Base-by-base conservation (phyloP, 2,888 invertebrate genomes). In the Stenurella melanura region DNA sequence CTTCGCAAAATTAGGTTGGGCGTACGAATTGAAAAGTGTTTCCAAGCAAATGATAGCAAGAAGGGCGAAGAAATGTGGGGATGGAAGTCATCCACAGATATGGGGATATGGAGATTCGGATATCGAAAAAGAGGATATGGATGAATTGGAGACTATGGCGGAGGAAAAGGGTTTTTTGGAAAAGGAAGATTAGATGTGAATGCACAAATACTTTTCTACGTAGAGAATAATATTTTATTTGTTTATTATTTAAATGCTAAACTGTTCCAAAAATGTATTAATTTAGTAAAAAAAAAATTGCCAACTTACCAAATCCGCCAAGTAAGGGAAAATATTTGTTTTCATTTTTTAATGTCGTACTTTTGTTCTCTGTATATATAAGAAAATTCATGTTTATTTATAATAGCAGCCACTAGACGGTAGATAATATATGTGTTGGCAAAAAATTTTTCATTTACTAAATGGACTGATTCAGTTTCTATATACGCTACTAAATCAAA, bases 1-100 rank as follows among this genome's bases (percentile, higher is more conserved):
- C 6, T 96, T 95, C 87, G 95, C 96, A 0, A 92, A 90, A 82
- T 87, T 97, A 30, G 97, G 97, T 61, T 95, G 94, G 93, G 97
- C 95, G 0, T 96, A 94, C 86, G 96, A 96, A 86, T 90, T 95
- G 90, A 93, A 94, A 87, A 91, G 89, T n/a, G 93, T 92, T 0
- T 92, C 93, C 0, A 86, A 90, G 0, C 89, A 90, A 75, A 92
- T 93, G 92, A 90, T 93, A 0, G 87, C 89, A n/a, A 87, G 92
- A 71, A 89, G 93, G 18, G 93, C 92, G 1, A 86, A 89, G 19
- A 91, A 92, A 82, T 91, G 90, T 60, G 94, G 94, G 0, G 94
- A 93, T 83, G 93, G 93, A 0, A 91, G 90, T 57, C 90, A 91
- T 75, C 81, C 81, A 30, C 76, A 88, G 75, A 89, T 93, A 4